Base-by-base conservation (phyloP, 2,888 invertebrate species). In the Plusia festucae region DNA sequence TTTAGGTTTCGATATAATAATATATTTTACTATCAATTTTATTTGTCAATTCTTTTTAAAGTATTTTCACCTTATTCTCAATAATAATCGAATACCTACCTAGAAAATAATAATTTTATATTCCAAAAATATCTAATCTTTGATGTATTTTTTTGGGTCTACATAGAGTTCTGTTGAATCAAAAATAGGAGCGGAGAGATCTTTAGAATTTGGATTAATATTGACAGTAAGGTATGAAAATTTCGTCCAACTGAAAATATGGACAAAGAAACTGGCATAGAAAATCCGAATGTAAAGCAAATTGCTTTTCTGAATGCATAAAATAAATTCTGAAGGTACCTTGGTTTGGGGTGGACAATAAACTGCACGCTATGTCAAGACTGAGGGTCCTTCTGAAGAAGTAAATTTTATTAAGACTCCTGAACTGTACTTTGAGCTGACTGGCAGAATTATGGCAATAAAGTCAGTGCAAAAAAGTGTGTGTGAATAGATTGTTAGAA, bases 361-460 rank as follows among this genome's bases (percentile, higher is more conserved):
- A 90, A 90, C 77, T 81, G 85, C 88, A 88, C 85, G 81, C 80
- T 73, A 76, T 76, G 81, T 81, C 81, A 77, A 84, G 74, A 78
- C 73, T 64, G 68, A 82, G 85, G 82, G 82, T 75, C 80, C 81
- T 82, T 68, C 64, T 60, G 66, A 70, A 71, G 72, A 72, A 88
- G 85, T 86, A 82, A 86, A 87, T 89, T 90, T 87, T 88, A 88
- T 88, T 90, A 89, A 90, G 90, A 84, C 73, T 82, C 83, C 84
- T 83, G 87, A 86, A 86, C 85, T 87, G 87, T 85, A 84, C 81
- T 73, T 70, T 67, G 62, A 61, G 62, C 78, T 88, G 84, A 59
- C 56, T 65, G 44, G 83, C 84, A 83, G 76, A 72, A 68, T n/a
- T 52, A 65, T 32, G 76, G 73, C 70, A 72, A 76, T 85, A 80